These are phyloP conservation scores for Tenthredo scrophulariae DNA, from an alignment of 2,888 invertebrate genomes.

Conservation along the genomic window DNA sequence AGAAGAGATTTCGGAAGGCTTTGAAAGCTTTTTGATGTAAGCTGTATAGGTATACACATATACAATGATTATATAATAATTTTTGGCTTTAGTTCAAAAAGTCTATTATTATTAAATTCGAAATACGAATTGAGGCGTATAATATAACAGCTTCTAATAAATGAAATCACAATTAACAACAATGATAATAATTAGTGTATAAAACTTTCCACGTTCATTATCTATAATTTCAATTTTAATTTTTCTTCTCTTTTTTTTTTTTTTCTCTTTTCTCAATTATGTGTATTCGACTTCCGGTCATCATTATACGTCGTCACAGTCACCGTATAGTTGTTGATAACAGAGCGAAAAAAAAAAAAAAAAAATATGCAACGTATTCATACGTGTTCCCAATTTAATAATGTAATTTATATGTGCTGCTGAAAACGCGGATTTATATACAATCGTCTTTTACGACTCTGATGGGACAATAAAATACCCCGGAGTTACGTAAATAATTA, in stretches of 20 bases:
- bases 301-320: background rate
- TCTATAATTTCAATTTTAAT: no score
- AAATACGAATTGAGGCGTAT: background rate
- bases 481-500: no score
- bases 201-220: background rate
- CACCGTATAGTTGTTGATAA: no score
- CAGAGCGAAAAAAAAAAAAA: no score
- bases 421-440: no score
- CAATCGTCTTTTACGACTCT: no score
- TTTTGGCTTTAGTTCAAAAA: slow-evolving; percentile 12
- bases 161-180: background rate
- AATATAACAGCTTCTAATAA: background rate
- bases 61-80: slow-evolving; percentile 7
- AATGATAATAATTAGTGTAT: background rate
- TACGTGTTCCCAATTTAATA: no score
- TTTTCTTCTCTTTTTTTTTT: background rate
- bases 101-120: slow-evolving; percentile 33
- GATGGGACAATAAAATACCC: no score
- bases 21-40: background rate
- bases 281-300: background rate
- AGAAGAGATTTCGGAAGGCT: slow-evolving; percentile 4
- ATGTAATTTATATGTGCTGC: no score
- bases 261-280: no score
- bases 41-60: background rate
- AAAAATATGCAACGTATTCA: no score